These are phyloP conservation scores for Pangasius djambal DNA, from an alignment of 2,797 vertebrate genomes.

Conservation along the genomic window DNA sequence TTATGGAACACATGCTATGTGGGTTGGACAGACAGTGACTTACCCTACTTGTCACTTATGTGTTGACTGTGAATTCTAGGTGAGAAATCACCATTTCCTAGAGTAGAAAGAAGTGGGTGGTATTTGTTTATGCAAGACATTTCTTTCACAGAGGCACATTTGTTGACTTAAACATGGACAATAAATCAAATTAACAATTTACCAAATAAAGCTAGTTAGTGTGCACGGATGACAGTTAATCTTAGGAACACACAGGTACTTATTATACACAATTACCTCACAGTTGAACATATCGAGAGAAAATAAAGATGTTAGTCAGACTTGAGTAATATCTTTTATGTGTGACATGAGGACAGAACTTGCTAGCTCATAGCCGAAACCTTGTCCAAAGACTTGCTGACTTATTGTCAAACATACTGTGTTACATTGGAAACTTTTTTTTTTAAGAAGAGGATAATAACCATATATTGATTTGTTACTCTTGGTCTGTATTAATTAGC, in stretches of 20 bases:
- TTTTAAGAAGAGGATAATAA: not conserved
- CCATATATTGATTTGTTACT: not conserved
- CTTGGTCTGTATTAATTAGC: not conserved
- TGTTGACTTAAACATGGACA: not conserved
- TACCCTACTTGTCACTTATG: not conserved
- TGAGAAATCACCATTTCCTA: constrained; percentile 7
- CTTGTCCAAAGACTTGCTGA: not conserved
- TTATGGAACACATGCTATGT: constrained; percentile 15
- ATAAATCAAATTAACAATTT: not conserved
- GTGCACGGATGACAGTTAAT: not conserved
- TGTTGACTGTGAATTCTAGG: not conserved
- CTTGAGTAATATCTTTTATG: not conserved
- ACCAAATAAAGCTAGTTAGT: not conserved
- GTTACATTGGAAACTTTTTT: not conserved
- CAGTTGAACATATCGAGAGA: not conserved
- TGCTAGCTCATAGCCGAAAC: not conserved
- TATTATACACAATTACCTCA: not conserved
- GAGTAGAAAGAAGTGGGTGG: constrained; percentile 18
- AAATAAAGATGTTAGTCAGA: not conserved
- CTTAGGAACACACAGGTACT: not conserved
- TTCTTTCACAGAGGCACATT: not conserved
- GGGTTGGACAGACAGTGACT: not conserved
- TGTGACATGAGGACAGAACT: not conserved
- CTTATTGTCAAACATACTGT: not conserved
- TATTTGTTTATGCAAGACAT: not conserved